Evolutionary conservation across 2,797 vertebrate genomes (phyloP).

Genomic region (Chanos chanos): DNA sequence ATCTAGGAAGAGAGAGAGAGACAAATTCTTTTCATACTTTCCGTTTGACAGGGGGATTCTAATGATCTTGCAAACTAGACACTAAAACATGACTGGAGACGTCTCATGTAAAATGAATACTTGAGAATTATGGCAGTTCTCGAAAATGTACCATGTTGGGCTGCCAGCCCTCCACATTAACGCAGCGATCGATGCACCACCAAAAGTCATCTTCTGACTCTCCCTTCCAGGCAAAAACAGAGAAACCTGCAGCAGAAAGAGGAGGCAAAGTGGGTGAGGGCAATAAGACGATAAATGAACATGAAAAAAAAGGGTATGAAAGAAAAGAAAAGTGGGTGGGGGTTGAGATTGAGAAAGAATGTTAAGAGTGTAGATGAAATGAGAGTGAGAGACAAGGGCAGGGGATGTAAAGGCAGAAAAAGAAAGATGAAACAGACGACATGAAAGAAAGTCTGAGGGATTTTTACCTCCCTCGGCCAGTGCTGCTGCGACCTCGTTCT

Average conservation of each 20-base stretch:
- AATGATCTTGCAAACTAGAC: too few species aligned
- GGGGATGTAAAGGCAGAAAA: background rate
- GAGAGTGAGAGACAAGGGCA: too few species aligned
- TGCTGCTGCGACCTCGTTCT: slow-evolving; percentile 95
- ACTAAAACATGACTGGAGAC: too few species aligned
- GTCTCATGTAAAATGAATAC: too few species aligned
- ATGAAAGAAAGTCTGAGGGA: background rate
- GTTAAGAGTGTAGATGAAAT: too few species aligned
- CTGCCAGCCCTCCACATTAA: slow-evolving; percentile 97
- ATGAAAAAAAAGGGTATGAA: too few species aligned
- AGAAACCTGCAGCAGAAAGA: slow-evolving; percentile 78
- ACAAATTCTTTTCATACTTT: background rate
- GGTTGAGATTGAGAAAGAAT: too few species aligned
- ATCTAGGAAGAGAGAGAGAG: slow-evolving; percentile 69
- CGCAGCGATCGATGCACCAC: slow-evolving; percentile 99
- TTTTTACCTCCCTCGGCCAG: slow-evolving; percentile 88
- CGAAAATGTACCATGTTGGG: slow-evolving; percentile 91
- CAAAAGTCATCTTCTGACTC: slow-evolving; percentile 98
- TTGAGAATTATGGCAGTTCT: too few species aligned
- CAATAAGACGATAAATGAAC: too few species aligned
- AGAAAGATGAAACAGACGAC: background rate
- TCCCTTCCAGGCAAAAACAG: slow-evolving; percentile 97
- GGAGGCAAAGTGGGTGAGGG: slow-evolving; percentile 56
- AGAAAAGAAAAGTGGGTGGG: too few species aligned
- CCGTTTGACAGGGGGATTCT: too few species aligned